phyloP scores from a whole-genome alignment of 2,113 vertebrate species.

The Cottus gobio region DNA sequence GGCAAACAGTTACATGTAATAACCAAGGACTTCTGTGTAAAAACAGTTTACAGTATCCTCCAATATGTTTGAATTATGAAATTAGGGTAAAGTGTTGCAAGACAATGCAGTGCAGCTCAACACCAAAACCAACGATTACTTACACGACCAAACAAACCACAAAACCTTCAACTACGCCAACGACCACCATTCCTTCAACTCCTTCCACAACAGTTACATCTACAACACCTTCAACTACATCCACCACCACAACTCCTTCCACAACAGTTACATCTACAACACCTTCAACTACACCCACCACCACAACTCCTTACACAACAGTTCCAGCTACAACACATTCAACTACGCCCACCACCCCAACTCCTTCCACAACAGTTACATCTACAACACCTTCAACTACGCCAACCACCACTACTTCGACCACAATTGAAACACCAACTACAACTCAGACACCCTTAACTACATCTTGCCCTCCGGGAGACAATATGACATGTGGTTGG shows the following conservation, averaged over 20 bases:
- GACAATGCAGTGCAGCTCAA: conserved; percentile 28
- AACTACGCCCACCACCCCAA: neutral
- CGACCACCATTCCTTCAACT: neutral
- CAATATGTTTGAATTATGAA: conserved; percentile 77
- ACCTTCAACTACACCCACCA: no score
- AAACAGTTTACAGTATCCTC: conserved; percentile 72
- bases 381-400: neutral
- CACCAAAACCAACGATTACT: neutral
- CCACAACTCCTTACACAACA: neutral
- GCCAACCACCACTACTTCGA: neutral
- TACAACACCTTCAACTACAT: no score
- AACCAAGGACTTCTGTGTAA: conserved; percentile 74
- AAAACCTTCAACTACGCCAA: neutral
- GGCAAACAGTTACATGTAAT: conserved; percentile 71
- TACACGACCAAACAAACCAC: neutral
- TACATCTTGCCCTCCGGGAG: no score
- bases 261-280: neutral
- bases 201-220: neutral
- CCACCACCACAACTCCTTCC: neutral
- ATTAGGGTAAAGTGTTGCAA: conserved; percentile 69
- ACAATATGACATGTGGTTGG: no score
- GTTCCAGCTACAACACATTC: neutral
- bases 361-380: neutral
- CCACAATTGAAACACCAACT: neutral
- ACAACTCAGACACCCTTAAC: no score